Evolutionary conservation across 2,888 invertebrate genomes (phyloP).

Genomic region (Diaphora mendica): DNA sequence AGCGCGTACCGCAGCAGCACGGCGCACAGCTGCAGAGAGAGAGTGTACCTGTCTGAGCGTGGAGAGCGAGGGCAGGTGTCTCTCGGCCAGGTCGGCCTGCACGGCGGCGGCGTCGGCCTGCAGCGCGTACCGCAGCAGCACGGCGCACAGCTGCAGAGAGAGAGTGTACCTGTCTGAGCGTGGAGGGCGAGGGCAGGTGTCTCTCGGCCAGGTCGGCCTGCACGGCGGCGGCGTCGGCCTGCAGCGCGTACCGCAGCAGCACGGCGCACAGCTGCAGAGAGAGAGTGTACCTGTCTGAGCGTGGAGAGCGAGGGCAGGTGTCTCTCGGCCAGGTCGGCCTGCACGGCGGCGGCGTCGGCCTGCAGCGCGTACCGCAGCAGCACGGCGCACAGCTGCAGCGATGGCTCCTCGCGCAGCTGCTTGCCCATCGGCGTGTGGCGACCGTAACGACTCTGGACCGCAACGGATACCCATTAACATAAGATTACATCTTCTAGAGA

Average conservation of each 20-base stretch:
- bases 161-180: constrained; percentile 90
- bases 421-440: constrained; percentile 95
- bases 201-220: constrained; percentile 94
- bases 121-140: constrained; percentile 93
- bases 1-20: constrained; percentile 94
- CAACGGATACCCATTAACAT: neutral
- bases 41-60: constrained; percentile 92
- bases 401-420: constrained; percentile 97
- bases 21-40: constrained; percentile 97
- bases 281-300: constrained; percentile 92
- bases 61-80: constrained; percentile 94
- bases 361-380: constrained; percentile 94
- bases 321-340: constrained; percentile 92
- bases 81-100: constrained; percentile 93
- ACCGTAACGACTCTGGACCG: constrained; percentile 93
- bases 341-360: constrained; percentile 91
- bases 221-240: constrained; percentile 91
- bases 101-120: constrained; percentile 92
- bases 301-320: constrained; percentile 96
- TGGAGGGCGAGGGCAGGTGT: constrained; percentile 95
- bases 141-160: constrained; percentile 92
- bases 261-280: constrained; percentile 95
- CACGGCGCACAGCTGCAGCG: constrained; percentile 96
- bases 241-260: constrained; percentile 93
- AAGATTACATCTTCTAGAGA: no score